These are phyloP conservation scores for Drosophila anomelani DNA, from an alignment of 2,888 invertebrate species.

Conservation along the genomic window DNA sequence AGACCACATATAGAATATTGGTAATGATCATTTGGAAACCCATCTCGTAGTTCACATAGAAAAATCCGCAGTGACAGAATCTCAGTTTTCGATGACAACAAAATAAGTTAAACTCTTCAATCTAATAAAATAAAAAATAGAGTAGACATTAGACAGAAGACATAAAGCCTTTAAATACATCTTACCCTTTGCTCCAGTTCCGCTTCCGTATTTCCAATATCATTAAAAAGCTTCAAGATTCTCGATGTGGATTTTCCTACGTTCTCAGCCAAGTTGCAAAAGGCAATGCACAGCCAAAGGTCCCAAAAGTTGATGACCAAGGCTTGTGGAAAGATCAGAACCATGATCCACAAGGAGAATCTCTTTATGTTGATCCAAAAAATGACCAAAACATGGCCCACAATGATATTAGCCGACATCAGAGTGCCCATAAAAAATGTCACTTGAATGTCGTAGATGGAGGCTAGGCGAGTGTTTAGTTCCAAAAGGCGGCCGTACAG, in stretches of 20 bases:
- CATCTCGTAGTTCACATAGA: slow-evolving; percentile 44
- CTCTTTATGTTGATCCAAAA: slow-evolving; percentile 9
- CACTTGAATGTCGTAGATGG: slow-evolving; percentile 37
- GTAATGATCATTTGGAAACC: slow-evolving; percentile 54
- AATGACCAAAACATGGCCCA: slow-evolving; percentile 22
- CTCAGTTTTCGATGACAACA: slow-evolving; percentile 34
- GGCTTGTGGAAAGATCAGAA: slow-evolving; percentile 14
- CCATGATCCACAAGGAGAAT: not conserved
- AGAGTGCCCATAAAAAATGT: slow-evolving; percentile 15
- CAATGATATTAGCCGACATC: slow-evolving; percentile 19
- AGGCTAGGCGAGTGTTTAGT: slow-evolving; percentile 7
- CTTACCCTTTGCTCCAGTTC: slow-evolving; percentile 6
- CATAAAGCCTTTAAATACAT: not conserved
- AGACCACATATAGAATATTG: slow-evolving; percentile 48
- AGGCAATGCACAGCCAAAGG: slow-evolving; percentile 28
- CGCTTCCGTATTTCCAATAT: slow-evolving; percentile 8
- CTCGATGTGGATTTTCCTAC: slow-evolving; percentile 9
- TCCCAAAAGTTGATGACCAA: slow-evolving; percentile 16
- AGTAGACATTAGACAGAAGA: rapidly evolving
- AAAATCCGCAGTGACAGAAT: slow-evolving; percentile 42
- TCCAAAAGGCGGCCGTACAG: slow-evolving; percentile 22
- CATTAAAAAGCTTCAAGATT: slow-evolving; percentile 33
- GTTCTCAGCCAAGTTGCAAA: slow-evolving; percentile 29
- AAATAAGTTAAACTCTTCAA: slow-evolving; percentile 48
- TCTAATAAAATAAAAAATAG: slow-evolving; percentile 18